A percentile compares a stretch with the other conserved stretches of the same genome.
These are phyloP conservation scores for Oscheius onirici DNA, from an alignment of 2,888 invertebrate species.

Conservation along the genomic window DNA sequence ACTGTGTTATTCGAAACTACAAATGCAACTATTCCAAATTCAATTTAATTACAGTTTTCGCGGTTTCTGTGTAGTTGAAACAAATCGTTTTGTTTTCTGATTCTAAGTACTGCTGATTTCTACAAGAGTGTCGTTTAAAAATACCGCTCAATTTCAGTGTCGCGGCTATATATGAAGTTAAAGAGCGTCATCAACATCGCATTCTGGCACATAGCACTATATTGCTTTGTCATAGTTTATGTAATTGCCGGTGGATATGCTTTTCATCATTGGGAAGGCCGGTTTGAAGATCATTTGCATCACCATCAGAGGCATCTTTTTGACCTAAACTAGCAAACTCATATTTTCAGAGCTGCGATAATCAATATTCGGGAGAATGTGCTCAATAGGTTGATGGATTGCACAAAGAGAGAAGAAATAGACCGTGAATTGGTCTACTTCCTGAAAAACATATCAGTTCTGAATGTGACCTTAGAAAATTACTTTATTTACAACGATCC, in stretches of 20 bases:
- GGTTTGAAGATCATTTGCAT: constrained; percentile 59
- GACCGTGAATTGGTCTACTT: constrained; percentile 56
- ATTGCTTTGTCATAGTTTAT: constrained; percentile 65
- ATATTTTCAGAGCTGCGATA: constrained; percentile 41
- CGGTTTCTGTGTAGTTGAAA: no score
- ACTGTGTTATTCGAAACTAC: no score
- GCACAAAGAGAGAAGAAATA: constrained; percentile 54
- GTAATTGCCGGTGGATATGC: constrained; percentile 63
- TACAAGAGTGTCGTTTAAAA: no score
- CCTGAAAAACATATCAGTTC: constrained; percentile 57
- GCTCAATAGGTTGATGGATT: constrained; percentile 47
- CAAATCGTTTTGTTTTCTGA: no score
- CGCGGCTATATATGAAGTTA: constrained; percentile 46
- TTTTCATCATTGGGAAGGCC: constrained; percentile 65
- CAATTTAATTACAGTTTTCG: no score
- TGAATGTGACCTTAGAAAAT: constrained; percentile 64
- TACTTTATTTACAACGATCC: constrained; percentile 62
- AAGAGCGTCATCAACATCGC: constrained; percentile 61
- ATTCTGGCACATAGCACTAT: constrained; percentile 61
- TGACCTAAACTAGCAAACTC: background rate
- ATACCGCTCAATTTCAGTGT: background rate
- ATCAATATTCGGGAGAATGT: constrained; percentile 50
- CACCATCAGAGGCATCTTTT: constrained; percentile 45
- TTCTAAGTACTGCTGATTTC: no score
- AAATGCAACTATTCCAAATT: no score